Base-by-base conservation (phyloP, 1,140 invertebrate species). In the fruit fly (Drosophila melanogaster) region DNA sequence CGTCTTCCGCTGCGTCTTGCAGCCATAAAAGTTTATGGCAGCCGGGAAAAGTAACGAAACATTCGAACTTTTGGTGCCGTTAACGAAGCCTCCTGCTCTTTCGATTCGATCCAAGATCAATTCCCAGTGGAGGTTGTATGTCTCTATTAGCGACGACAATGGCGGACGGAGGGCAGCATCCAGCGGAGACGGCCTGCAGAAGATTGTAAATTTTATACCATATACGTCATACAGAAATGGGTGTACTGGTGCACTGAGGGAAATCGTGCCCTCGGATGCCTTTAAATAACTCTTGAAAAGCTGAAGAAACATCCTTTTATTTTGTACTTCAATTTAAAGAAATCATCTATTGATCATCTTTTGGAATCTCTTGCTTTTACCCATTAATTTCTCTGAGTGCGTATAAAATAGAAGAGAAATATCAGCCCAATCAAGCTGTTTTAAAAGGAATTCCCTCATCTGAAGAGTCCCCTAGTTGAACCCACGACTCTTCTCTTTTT, bases 121-220 rank as follows among this genome's bases (percentile, higher is more conserved):
- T 54, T 77, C 46, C 49, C 74, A 77, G 35, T 40, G 49, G 62
- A 22, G 33, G 73, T 38, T 24, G 47, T 78, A 78, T 78, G 76
- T 78, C 76, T 78, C 76, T 78, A 78, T 78, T 78, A 78, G 76
- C 30, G 65, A 30, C 37, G 51, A 77, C 71, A 67, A 77, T 75
- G 72, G 58, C 33, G 17, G 33, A 43, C 50, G 50, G 43, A 56
- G 71, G 43, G 49, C 73, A 77, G 50, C 74, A 54, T 66, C 71
- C 71, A 66, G 50, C 35, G 64, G 66, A 57, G 55, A 26, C 7
- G 43, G 38, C 58, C 59, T 51, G 74, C 65, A 71, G 64, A 77
- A 77, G 76, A 77, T 77, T 71, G 77, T 78, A 78, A 78, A 78
- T 78, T 78, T 57, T 67, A 67, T 59, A 53, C 40, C 10, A 55